Percentiles rank a stretch among this genome's conserved stretches.
Conservation (phyloP, 2,797 vertebrate species). For the Anabacerthia variegaticeps region DNA sequence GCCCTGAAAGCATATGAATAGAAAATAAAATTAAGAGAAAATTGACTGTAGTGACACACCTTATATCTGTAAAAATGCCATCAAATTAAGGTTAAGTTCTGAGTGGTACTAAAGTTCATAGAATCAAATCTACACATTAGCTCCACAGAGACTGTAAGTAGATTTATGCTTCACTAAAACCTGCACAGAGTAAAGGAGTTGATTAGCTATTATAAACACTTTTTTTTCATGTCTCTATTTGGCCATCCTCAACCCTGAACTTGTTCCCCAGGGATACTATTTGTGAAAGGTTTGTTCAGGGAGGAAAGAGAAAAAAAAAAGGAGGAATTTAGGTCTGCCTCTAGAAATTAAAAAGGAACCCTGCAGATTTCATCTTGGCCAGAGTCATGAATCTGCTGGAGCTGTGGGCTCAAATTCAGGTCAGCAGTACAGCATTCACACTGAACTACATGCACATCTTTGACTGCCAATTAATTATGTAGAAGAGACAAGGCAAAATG, state of each 20-base stretch:
- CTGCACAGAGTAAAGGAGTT: background rate
- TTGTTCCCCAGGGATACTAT: background rate
- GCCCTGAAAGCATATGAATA: background rate
- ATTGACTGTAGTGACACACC: background rate
- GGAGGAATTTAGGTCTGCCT: background rate
- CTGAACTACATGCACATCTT: background rate
- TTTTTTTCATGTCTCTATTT: background rate
- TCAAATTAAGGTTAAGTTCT: background rate
- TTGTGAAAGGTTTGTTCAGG: background rate
- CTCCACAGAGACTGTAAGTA: background rate
- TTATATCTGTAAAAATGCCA: background rate
- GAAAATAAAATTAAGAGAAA: background rate
- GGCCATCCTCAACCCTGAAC: background rate
- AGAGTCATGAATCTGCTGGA: background rate
- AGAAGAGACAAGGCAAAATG: background rate
- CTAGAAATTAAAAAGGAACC: background rate
- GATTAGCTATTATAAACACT: background rate
- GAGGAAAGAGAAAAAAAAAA: too few relatives aligned
- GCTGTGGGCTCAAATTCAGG: background rate
- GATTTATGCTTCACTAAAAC: background rate
- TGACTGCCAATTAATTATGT: slow-evolving; percentile 2
- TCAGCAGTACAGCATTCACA: background rate
- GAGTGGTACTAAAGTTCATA: background rate
- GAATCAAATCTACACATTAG: background rate
- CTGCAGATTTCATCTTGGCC: background rate